Evolutionary conservation across 23 tunicate species (phyloP).

Genomic region (Halocynthia roretzi): DNA sequence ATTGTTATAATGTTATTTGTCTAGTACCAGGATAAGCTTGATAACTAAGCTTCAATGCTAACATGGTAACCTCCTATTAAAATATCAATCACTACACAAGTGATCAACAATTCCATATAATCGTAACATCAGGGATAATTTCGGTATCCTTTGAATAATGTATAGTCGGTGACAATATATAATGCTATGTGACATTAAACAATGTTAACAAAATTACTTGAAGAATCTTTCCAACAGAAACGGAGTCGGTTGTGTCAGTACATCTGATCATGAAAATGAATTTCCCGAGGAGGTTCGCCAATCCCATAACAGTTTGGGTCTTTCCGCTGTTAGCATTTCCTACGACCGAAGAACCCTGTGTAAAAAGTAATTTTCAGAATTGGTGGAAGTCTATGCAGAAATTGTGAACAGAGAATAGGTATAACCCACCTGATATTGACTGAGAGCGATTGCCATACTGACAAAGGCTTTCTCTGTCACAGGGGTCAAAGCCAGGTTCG

Average conservation of each 20-base stretch:
- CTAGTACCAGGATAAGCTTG: too few species aligned
- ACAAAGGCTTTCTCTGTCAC: slow-evolving; percentile 64
- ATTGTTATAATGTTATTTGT: too few species aligned
- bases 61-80: too few species aligned
- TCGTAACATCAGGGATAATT: too few species aligned
- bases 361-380: not conserved
- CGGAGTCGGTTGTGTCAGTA: slow-evolving; percentile 37
- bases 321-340: slow-evolving; percentile 79
- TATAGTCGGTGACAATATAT: too few species aligned
- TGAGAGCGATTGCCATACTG: slow-evolving; percentile 20
- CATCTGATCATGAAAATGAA: slow-evolving; percentile 53
- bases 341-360: slow-evolving; percentile 69
- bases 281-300: slow-evolving; percentile 74
- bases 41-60: too few species aligned
- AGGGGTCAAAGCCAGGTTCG: slow-evolving; percentile 52
- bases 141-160: too few species aligned
- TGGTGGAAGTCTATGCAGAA: not conserved
- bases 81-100: too few species aligned
- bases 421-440: slow-evolving; percentile 18
- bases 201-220: slow-evolving; percentile 35
- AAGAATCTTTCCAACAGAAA: slow-evolving; percentile 52
- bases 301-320: slow-evolving; percentile 74
- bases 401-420: not conserved
- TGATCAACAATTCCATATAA: too few species aligned
- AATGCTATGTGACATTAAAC: not conserved